Conservation (phyloP, 2,797 vertebrate species). For the Smutsia temminckii region DNA sequence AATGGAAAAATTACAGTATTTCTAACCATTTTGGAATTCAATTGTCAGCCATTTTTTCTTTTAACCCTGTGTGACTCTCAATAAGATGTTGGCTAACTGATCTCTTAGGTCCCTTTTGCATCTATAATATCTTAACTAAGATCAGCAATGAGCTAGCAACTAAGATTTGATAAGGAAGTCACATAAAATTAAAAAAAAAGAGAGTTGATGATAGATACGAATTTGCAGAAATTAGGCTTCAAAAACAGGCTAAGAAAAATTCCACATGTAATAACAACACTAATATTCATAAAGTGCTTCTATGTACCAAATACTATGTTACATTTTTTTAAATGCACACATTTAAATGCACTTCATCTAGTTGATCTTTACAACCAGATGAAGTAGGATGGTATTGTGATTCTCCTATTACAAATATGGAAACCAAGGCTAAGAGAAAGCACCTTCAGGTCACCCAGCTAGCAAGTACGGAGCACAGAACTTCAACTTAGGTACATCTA, state of each 20-base stretch:
- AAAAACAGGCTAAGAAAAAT: neutral
- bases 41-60: neutral
- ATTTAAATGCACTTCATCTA: too few relatives aligned
- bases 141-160: neutral
- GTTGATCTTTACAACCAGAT: neutral
- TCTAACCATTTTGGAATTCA: neutral
- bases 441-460: neutral
- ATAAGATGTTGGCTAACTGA: neutral
- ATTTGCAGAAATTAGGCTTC: neutral
- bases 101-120: neutral
- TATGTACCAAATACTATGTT: neutral
- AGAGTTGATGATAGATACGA: neutral
- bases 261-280: neutral
- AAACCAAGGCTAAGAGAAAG: neutral
- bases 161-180: neutral
- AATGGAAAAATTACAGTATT: neutral
- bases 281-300: neutral
- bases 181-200: conserved; percentile 1
- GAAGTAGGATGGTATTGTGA: neutral
- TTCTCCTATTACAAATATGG: neutral
- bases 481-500: neutral
- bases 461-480: neutral
- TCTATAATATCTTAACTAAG: neutral
- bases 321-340: neutral
- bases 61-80: neutral